phyloP scores from a whole-genome alignment of 1,140 invertebrate species.

The Tribolium madens region DNA sequence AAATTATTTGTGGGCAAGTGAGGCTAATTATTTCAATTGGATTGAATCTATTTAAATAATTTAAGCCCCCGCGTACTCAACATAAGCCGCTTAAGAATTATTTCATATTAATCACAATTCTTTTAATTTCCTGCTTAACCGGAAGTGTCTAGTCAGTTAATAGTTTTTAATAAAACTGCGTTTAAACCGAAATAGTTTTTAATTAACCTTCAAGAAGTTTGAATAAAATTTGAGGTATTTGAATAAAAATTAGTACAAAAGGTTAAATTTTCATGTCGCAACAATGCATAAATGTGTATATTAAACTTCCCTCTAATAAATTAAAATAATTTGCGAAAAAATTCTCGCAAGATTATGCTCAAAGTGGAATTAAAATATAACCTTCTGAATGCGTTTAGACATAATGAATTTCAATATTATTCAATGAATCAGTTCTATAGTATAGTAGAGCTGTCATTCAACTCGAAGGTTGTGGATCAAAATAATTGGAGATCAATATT shows the following conservation, averaged over 20 bases:
- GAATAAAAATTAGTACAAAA: not conserved
- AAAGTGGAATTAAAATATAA: not conserved
- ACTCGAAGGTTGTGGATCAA: not conserved
- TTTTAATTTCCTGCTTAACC: constrained; percentile 13
- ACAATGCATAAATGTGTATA: not conserved
- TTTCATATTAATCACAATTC: constrained; percentile 1
- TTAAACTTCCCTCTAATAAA: not conserved
- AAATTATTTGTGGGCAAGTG: too few species aligned
- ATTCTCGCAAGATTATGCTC: not conserved
- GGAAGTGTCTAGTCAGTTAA: not conserved
- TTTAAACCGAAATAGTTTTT: constrained; percentile 3
- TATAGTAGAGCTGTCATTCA: not conserved
- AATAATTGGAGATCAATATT: not conserved
- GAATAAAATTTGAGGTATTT: constrained; percentile 1
- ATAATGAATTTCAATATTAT: constrained; percentile 4
- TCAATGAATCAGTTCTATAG: not conserved
- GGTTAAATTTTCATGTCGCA: not conserved
- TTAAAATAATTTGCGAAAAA: not conserved
- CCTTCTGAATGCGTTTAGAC: not conserved
- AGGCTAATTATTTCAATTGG: too few species aligned
- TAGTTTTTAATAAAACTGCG: not conserved
- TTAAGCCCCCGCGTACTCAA: not conserved
- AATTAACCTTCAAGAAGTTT: constrained; percentile 18
- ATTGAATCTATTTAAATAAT: not conserved
- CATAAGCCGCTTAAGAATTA: too few species aligned